These are phyloP conservation scores for Ommatoiulus sabulosus DNA, from an alignment of 2,888 invertebrate genomes.

Conservation along the genomic window DNA sequence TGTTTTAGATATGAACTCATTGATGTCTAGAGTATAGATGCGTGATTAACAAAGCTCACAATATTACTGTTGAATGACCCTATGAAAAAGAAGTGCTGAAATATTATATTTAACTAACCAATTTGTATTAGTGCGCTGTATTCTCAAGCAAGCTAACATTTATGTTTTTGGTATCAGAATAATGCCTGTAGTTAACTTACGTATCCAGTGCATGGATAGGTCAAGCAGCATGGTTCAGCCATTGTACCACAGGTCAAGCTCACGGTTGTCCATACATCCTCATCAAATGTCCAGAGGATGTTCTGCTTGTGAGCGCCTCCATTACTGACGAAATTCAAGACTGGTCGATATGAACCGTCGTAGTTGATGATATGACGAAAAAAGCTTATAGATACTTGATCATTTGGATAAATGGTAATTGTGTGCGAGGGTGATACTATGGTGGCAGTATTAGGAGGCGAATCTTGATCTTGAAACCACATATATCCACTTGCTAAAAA, in stretches of 20 bases:
- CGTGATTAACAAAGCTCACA: too few species aligned
- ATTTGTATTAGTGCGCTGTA: background rate
- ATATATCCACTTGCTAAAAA: background rate
- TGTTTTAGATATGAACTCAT: too few species aligned
- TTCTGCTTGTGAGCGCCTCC: slow-evolving; percentile 18
- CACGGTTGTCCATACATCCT: background rate
- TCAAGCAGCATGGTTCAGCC: slow-evolving; percentile 14
- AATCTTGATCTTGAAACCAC: slow-evolving; percentile 48
- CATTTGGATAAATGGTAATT: background rate
- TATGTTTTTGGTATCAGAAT: background rate
- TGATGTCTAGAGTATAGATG: too few species aligned
- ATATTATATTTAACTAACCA: background rate
- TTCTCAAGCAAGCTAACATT: background rate
- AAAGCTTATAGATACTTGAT: background rate
- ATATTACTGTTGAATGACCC: background rate
- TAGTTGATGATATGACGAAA: background rate
- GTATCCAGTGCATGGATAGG: slow-evolving; percentile 17
- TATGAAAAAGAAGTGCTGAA: background rate
- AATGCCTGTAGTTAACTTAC: background rate
- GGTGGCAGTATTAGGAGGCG: background rate
- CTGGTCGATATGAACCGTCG: slow-evolving; percentile 5
- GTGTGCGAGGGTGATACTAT: background rate
- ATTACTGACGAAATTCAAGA: slow-evolving; percentile 37
- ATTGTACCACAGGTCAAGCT: background rate
- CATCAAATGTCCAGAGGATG: background rate